Conservation (phyloP, 2,797 vertebrate genomes). For the Acomys russatus region DNA sequence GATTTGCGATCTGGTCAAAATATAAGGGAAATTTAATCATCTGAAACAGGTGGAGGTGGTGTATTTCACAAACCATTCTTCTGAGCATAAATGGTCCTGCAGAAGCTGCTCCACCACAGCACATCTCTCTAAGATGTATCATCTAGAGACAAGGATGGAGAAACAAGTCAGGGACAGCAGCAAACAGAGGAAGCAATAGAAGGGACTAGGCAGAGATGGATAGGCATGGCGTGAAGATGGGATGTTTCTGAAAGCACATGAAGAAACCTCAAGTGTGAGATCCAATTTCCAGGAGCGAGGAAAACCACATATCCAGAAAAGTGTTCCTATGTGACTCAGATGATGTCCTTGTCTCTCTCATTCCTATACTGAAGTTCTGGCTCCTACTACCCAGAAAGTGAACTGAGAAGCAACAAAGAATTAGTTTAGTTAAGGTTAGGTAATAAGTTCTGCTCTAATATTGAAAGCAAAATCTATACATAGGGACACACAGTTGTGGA, state of each 20-base stretch:
- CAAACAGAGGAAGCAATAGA: not conserved
- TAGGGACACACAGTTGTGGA: rapidly evolving
- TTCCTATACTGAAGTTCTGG: not conserved
- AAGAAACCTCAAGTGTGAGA: not conserved
- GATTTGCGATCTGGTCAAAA: conserved; percentile 68
- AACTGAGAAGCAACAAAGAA: not conserved
- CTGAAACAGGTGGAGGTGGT: conserved; percentile 47
- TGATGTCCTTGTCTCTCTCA: not conserved
- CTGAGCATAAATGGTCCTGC: not conserved
- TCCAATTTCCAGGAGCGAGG: not conserved
- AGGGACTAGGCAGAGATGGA: rapidly evolving
- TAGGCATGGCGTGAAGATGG: not conserved
- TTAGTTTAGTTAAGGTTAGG: not conserved
- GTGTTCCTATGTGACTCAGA: not conserved
- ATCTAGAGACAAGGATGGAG: not conserved
- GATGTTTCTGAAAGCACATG: not conserved
- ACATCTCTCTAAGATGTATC: not conserved
- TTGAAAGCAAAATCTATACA: not conserved
- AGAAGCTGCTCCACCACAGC: not conserved
- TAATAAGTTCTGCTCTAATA: not conserved
- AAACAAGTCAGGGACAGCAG: not conserved
- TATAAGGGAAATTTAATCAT: conserved; percentile 72
- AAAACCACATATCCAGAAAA: not conserved
- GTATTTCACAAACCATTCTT: conserved; percentile 65
- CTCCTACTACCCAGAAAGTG: not conserved